phyloP scores from a whole-genome alignment of 1,140 invertebrate genomes.

The Bombus terrestris region DNA sequence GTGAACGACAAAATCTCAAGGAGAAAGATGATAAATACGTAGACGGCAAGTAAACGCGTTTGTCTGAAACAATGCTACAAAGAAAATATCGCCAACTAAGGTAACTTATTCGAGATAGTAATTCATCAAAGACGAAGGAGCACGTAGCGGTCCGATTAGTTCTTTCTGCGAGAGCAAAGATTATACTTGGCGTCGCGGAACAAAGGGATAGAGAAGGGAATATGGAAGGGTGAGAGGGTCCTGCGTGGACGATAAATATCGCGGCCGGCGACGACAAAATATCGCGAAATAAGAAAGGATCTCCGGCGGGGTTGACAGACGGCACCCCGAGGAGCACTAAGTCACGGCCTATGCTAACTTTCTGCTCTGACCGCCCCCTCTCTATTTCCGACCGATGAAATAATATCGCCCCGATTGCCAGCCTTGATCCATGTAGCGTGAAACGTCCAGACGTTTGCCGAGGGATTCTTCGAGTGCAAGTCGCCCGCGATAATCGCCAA shows the following conservation, averaged over 20 bases:
- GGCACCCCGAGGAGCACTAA: slow-evolving; percentile 80
- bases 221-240: neutral
- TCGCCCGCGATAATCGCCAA: slow-evolving; percentile 30
- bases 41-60: too few species aligned
- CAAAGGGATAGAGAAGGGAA: slow-evolving; percentile 9
- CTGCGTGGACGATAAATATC: slow-evolving; percentile 73
- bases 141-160: slow-evolving; percentile 4
- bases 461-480: slow-evolving; percentile 32
- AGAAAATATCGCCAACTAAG: too few species aligned
- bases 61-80: too few species aligned
- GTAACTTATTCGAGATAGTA: too few species aligned
- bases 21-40: too few species aligned
- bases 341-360: slow-evolving; percentile 77
- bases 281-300: slow-evolving; percentile 74
- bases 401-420: slow-evolving; percentile 77
- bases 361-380: slow-evolving; percentile 47
- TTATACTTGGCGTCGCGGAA: neutral
- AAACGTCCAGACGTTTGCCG: slow-evolving; percentile 53
- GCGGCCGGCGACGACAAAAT: slow-evolving; percentile 71
- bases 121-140: too few species aligned
- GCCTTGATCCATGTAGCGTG: slow-evolving; percentile 68
- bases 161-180: neutral
- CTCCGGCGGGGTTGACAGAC: slow-evolving; percentile 72
- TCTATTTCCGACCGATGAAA: slow-evolving; percentile 72
- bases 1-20: too few species aligned